These are phyloP conservation scores for Scaptomyza graminum DNA, from an alignment of 1,140 invertebrate genomes.

Conservation along the genomic window DNA sequence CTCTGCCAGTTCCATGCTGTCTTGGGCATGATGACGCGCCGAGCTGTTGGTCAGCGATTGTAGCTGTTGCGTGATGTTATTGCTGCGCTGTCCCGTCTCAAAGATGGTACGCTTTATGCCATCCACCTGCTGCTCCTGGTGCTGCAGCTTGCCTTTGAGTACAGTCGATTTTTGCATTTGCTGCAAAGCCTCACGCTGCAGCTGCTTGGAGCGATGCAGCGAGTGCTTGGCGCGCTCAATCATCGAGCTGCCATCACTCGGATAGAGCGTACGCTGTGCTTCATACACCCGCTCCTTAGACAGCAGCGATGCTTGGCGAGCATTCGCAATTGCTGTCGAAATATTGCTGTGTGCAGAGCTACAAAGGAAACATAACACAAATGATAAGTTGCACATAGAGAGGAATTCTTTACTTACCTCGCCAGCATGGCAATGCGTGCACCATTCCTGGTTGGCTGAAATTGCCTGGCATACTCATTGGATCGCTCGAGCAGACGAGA, in stretches of 20 bases:
- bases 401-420: conserved; percentile 77
- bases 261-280: conserved; percentile 74
- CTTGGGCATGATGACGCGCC: conserved; percentile 73
- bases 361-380: background rate
- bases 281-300: conserved; percentile 85
- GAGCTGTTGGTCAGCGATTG: conserved; percentile 53
- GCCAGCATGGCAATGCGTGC: conserved; percentile 80
- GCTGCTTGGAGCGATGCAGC: conserved; percentile 81
- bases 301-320: conserved; percentile 86
- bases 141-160: conserved; percentile 80
- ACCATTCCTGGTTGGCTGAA: conserved; percentile 78
- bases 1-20: conserved; percentile 84
- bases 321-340: conserved; percentile 87
- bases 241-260: conserved; percentile 84
- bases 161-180: conserved; percentile 84
- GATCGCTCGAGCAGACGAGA: conserved; percentile 87
- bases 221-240: conserved; percentile 84
- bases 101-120: conserved; percentile 85
- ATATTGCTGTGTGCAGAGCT: conserved; percentile 93
- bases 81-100: conserved; percentile 85
- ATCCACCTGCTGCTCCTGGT: conserved; percentile 84
- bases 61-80: conserved; percentile 84
- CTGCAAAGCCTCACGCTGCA: conserved; percentile 83
- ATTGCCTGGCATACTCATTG: conserved; percentile 85
- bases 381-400: too few relatives aligned